Percentiles rank a stretch among this genome's conserved stretches.
Conservation (phyloP, 1,140 invertebrate species). For the Anastatus disparis region DNA sequence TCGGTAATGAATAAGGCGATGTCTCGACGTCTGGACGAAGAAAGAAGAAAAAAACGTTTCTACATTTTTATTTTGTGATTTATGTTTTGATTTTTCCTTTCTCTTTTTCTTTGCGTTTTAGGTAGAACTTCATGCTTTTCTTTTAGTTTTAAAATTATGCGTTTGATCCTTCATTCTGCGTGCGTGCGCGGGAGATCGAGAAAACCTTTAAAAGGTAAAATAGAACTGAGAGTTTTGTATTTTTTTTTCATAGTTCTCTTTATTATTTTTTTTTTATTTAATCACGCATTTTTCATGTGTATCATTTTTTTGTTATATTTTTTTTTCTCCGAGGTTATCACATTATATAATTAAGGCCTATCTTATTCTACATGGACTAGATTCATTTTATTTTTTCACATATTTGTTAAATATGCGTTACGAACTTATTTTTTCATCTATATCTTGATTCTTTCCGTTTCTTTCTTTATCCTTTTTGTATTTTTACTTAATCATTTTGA, state of each 20-base stretch:
- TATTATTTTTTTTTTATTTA: slow-evolving; percentile 3
- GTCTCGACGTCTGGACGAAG: slow-evolving; percentile 7
- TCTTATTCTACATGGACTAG: slow-evolving; percentile 39
- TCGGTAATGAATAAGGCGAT: slow-evolving; percentile 20
- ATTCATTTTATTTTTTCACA: slow-evolving; percentile 6
- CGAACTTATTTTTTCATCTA: background rate
- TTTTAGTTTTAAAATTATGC: background rate
- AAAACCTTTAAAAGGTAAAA: slow-evolving; percentile 11
- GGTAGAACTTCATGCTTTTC: too few species aligned
- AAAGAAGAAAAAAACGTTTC: slow-evolving; percentile 14
- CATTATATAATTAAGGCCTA: slow-evolving; percentile 43
- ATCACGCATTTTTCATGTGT: slow-evolving; percentile 12
- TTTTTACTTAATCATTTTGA: background rate
- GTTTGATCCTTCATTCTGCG: slow-evolving; percentile 4
- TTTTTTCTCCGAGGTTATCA: slow-evolving; percentile 34
- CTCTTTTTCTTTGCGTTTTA: too few species aligned
- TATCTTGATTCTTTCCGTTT: too few species aligned
- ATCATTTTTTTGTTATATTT: slow-evolving; percentile 22
- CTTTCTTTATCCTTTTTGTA: too few species aligned
- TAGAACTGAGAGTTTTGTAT: background rate
- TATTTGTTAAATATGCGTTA: background rate
- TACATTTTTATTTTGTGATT: background rate
- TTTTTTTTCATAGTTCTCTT: background rate
- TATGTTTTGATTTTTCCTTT: background rate
- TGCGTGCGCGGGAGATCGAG: background rate